Conservation (phyloP, 2,113 vertebrate species). For the Pterocles gutturalis region DNA sequence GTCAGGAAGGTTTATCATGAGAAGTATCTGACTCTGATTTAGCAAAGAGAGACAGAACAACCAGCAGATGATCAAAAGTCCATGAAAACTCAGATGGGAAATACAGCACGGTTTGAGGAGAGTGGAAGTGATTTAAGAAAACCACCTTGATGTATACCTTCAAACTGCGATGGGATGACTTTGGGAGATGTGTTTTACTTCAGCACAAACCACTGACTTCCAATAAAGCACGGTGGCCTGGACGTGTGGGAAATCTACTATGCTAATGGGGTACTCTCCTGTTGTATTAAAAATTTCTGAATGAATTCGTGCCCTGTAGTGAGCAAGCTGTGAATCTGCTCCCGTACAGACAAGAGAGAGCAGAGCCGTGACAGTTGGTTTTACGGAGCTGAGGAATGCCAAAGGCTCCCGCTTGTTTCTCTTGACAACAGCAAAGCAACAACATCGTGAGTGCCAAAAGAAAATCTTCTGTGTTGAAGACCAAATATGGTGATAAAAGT, state of each 20-base stretch:
- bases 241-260: accelerated
- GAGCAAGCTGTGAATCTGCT: accelerated
- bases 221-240: accelerated
- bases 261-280: accelerated
- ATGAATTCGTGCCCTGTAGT: accelerated
- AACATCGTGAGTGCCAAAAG: accelerated
- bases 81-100: neutral
- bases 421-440: neutral
- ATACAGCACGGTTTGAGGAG: accelerated
- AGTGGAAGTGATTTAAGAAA: neutral
- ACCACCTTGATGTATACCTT: accelerated
- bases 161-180: accelerated
- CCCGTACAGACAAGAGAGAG: accelerated
- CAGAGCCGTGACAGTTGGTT: neutral
- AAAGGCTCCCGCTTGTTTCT: neutral
- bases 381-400: neutral
- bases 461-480: neutral
- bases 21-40: neutral
- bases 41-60: neutral
- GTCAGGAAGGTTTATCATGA: accelerated
- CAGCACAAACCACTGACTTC: accelerated
- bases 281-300: accelerated
- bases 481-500: neutral
- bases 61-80: neutral
- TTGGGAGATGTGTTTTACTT: neutral